A percentile compares a stretch with the other conserved stretches of the same genome.
Evolutionary conservation across 2,113 vertebrate species (phyloP).

Genomic region (Balaenoptera acutorostrata): DNA sequence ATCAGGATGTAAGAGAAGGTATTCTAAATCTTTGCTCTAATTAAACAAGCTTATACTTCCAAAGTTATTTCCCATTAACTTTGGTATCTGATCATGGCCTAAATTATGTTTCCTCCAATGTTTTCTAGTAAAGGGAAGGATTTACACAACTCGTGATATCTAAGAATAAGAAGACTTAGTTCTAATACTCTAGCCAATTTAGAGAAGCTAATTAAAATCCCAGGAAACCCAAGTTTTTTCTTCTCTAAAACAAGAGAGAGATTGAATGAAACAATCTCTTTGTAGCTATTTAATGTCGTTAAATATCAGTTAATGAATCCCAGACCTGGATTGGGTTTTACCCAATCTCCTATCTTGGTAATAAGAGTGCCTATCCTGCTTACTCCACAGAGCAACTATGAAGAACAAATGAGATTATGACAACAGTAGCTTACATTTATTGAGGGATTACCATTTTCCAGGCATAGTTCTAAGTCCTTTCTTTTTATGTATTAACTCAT

Average conservation of each 20-base stretch:
- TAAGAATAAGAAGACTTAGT: not conserved
- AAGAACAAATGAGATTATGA: not conserved
- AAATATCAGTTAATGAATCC: not conserved
- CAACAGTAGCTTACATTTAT: not conserved
- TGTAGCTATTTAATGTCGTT: not conserved
- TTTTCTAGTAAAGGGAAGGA: not conserved
- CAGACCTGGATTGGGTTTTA: not conserved
- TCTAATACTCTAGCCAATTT: not conserved
- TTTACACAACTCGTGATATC: not conserved
- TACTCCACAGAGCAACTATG: not conserved
- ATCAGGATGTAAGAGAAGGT: not conserved
- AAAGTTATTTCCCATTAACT: not conserved
- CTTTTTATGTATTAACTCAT: not conserved
- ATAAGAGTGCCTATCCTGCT: not conserved
- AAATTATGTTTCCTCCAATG: not conserved
- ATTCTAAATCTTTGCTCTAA: not conserved
- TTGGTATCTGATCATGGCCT: not conserved
- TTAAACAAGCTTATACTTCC: not conserved
- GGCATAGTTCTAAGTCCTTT: not conserved
- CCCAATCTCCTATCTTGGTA: not conserved
- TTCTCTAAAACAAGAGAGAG: not conserved
- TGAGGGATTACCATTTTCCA: not conserved
- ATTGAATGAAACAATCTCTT: not conserved
- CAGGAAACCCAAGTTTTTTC: not conserved
- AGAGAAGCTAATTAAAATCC: not conserved